Evolutionary conservation across 2,113 vertebrate genomes (phyloP).

Genomic region (Tachysurus vachellii): DNA sequence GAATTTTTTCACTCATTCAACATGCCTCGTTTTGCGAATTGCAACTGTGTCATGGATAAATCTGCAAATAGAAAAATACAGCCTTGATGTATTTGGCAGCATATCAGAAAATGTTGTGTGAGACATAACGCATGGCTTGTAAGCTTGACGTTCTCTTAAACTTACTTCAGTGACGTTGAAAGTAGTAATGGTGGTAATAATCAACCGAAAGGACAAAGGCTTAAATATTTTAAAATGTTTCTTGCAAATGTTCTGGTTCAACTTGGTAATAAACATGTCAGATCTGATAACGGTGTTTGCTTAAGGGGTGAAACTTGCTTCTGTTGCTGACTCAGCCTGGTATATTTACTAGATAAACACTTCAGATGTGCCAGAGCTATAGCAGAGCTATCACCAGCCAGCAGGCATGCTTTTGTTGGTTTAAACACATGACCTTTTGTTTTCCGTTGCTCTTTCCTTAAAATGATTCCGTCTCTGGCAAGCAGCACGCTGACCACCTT

Average conservation of each 20-base stretch:
- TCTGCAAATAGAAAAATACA: too few relatives aligned
- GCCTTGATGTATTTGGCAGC: slow-evolving; percentile 2
- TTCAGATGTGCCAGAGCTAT: slow-evolving; percentile 23
- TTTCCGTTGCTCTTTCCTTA: background rate
- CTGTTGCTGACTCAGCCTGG: slow-evolving; percentile 28
- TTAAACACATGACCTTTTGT: background rate
- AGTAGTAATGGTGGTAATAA: background rate
- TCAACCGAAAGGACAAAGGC: background rate
- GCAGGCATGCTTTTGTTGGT: slow-evolving; percentile 3
- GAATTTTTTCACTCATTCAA: slow-evolving; percentile 23
- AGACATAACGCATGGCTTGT: background rate
- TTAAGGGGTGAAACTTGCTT: slow-evolving; percentile 17
- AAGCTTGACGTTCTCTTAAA: background rate
- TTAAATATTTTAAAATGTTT: background rate
- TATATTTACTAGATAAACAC: slow-evolving; percentile 40
- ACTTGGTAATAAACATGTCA: background rate
- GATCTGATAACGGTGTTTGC: slow-evolving; percentile 14
- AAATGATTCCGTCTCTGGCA: background rate
- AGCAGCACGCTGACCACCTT: background rate
- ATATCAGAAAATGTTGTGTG: background rate
- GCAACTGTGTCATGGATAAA: background rate
- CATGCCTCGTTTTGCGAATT: slow-evolving; percentile 16
- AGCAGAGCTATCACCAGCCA: slow-evolving; percentile 11
- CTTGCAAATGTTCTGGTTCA: background rate
- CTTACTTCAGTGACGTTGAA: background rate